Evolutionary conservation across 2,888 invertebrate species (phyloP).

Genomic region (Erpobdella octoculata): DNA sequence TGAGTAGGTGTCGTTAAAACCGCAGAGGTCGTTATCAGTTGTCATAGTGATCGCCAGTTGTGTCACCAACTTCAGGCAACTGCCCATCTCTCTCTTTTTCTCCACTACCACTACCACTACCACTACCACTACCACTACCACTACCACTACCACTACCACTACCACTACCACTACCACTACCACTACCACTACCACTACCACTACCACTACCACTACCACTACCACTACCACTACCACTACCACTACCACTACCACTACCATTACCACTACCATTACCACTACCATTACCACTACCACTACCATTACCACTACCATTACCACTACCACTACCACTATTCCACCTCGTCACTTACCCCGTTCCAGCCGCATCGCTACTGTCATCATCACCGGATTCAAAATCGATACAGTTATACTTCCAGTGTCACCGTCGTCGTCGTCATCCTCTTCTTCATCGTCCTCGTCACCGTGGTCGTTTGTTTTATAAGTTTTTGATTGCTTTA

Average conservation of each 20-base stretch:
- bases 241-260: conserved; percentile 6
- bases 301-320: neutral
- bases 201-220: neutral
- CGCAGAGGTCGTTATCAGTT: too few relatives aligned
- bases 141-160: neutral
- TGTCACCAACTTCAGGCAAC: neutral
- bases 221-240: conserved; percentile 5
- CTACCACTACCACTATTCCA: conserved; percentile 11
- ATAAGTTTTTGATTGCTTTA: too few relatives aligned
- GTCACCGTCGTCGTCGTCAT: too few relatives aligned
- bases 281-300: neutral
- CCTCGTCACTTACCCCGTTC: too few relatives aligned
- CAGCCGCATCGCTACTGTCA: too few relatives aligned
- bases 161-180: neutral
- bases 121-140: neutral
- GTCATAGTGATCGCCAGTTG: too few relatives aligned
- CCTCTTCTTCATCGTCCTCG: too few relatives aligned
- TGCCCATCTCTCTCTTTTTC: neutral
- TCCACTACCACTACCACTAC: neutral
- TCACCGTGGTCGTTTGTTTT: too few relatives aligned
- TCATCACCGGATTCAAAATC: too few relatives aligned
- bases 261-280: conserved; percentile 5
- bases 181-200: neutral
- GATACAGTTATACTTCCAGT: too few relatives aligned
- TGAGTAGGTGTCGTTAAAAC: too few relatives aligned